A percentile compares a stretch with the other conserved stretches of the same genome.
phyloP scores from a whole-genome alignment of 2,113 vertebrate species.

The Montifringilla adamsi region DNA sequence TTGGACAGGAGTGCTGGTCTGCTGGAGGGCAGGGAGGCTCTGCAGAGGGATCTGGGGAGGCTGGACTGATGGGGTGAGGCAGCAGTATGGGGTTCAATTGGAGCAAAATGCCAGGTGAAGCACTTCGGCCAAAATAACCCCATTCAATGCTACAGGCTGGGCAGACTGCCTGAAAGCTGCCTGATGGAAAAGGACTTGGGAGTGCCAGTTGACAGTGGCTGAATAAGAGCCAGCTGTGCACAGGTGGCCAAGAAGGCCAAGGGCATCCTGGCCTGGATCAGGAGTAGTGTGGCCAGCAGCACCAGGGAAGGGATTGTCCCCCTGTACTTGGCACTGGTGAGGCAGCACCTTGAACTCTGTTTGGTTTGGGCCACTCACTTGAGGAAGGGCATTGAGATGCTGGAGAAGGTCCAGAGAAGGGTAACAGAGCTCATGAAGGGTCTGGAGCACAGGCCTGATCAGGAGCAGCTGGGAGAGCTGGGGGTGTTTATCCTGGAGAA shows the following conservation, averaged over 20 bases:
- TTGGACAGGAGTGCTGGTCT: neutral
- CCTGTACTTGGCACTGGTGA: neutral
- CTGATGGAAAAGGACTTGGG: neutral
- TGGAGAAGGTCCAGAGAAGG: neutral
- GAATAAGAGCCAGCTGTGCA: neutral
- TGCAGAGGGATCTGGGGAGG: neutral
- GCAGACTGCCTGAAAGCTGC: neutral
- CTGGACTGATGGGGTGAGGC: neutral
- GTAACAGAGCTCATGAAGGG: accelerated
- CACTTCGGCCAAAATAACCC: neutral
- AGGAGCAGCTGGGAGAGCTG: too few relatives aligned
- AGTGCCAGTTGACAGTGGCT: neutral
- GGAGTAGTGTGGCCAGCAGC: neutral
- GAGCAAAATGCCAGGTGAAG: neutral
- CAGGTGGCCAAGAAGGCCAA: neutral
- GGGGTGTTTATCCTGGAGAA: too few relatives aligned
- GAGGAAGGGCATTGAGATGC: neutral
- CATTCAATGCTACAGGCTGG: accelerated
- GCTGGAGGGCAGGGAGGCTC: neutral
- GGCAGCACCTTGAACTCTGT: neutral
- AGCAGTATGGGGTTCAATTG: neutral
- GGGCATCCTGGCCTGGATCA: neutral
- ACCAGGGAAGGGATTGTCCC: neutral
- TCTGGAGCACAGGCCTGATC: neutral
- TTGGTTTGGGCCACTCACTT: neutral